These are phyloP conservation scores for Octopus bimaculoides DNA, from an alignment of 1,140 invertebrate genomes.

Conservation along the genomic window DNA sequence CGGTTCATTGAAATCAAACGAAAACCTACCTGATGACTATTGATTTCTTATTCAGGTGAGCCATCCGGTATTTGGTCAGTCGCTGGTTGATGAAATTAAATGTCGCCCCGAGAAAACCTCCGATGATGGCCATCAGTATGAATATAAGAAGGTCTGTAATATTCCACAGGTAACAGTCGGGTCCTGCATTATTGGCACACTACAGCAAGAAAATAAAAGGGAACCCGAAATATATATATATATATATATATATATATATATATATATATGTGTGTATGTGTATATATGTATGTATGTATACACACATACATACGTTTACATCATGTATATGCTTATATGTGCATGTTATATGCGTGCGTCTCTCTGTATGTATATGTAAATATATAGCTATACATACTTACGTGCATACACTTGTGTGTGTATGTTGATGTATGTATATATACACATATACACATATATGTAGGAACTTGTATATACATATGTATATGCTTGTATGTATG, in stretches of 20 bases:
- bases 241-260: too few species aligned
- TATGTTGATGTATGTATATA: too few species aligned
- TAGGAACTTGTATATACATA: too few species aligned
- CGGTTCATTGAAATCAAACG: too few species aligned
- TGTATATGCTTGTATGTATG: too few species aligned
- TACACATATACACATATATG: too few species aligned
- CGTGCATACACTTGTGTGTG: too few species aligned
- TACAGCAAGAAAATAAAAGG: slow-evolving; percentile 23
- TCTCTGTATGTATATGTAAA: too few species aligned
- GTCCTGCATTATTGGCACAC: slow-evolving; percentile 22
- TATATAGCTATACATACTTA: too few species aligned
- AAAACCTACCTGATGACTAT: slow-evolving; percentile 33
- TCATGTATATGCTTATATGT: too few species aligned
- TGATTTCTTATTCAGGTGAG: slow-evolving; percentile 59
- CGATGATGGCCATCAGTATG: slow-evolving; percentile 47
- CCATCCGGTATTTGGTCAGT: slow-evolving; percentile 81
- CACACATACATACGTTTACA: too few species aligned
- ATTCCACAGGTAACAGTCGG: slow-evolving; percentile 38
- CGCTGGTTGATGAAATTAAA: slow-evolving; percentile 91
- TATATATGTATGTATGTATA: slow-evolving; percentile 11
- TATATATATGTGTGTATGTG: slow-evolving; percentile 8
- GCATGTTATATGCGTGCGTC: too few species aligned
- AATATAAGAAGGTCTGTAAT: slow-evolving; percentile 43
- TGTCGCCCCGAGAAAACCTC: slow-evolving; percentile 84
- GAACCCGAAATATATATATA: background rate